Conservation (phyloP, 2,113 vertebrate species). For the Lates calcarifer region DNA sequence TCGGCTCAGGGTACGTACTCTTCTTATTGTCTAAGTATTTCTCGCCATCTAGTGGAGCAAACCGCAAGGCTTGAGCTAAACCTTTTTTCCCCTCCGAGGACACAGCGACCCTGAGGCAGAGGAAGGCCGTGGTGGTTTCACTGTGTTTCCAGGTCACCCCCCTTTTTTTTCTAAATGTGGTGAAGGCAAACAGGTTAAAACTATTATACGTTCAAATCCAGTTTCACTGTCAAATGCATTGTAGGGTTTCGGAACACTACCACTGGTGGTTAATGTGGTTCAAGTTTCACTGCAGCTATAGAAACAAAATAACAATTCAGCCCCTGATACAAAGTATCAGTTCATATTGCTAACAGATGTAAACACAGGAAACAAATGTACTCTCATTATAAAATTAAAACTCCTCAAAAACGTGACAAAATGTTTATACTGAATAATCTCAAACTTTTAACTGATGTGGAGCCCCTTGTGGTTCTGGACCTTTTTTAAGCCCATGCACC, state of each 20-base stretch:
- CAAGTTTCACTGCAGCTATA: too few species aligned
- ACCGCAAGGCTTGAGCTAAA: not conserved
- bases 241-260: too few species aligned
- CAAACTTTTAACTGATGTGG: not conserved
- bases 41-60: slow-evolving; percentile 78
- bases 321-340: too few species aligned
- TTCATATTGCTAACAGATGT: too few species aligned
- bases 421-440: too few species aligned
- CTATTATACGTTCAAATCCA: not conserved
- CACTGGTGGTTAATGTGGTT: too few species aligned
- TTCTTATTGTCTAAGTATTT: slow-evolving; percentile 38
- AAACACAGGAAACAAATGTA: too few species aligned
- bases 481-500: not conserved
- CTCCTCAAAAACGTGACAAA: too few species aligned
- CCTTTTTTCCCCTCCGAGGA: not conserved
- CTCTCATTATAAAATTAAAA: too few species aligned
- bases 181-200: too few species aligned
- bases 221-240: not conserved
- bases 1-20: not conserved
- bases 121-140: not conserved
- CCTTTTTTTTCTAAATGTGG: not conserved
- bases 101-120: not conserved
- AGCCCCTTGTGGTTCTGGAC: too few species aligned
- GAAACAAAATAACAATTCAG: too few species aligned
- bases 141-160: not conserved